Percentiles rank a stretch among this genome's conserved stretches.
These are phyloP conservation scores for Syngnathus scovelli DNA, from an alignment of 2,113 vertebrate genomes.

Conservation along the genomic window DNA sequence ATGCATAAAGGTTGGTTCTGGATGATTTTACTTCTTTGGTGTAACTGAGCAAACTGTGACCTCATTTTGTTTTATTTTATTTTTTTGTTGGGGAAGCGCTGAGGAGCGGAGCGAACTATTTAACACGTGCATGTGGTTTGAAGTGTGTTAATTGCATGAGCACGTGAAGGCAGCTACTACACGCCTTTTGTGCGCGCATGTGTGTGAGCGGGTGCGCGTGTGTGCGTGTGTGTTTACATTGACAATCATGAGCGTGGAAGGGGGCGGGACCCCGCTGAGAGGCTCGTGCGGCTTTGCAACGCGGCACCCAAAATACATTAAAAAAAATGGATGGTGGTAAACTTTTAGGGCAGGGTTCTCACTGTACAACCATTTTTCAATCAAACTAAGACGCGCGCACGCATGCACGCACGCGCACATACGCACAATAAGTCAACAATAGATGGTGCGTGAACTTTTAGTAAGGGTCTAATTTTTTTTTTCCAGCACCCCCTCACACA, in stretches of 20 bases:
- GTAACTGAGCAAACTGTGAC: conserved; percentile 3
- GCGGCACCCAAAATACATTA: neutral
- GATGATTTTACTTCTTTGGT: conserved; percentile 4
- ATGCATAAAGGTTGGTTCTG: conserved; percentile 92
- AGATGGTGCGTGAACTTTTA: neutral
- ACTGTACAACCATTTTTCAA: neutral
- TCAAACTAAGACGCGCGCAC: neutral
- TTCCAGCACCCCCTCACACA: too few species aligned
- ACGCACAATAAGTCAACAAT: neutral
- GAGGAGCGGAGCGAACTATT: conserved; percentile 1
- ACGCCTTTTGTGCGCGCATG: conserved; percentile 34
- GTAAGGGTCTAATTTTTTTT: neutral
- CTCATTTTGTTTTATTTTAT: conserved; percentile 1
- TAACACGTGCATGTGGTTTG: conserved; percentile 13
- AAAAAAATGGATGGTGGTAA: neutral
- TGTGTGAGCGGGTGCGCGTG: conserved; percentile 42
- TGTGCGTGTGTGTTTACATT: conserved; percentile 65
- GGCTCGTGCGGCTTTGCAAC: conserved; percentile 20
- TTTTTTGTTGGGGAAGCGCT: neutral
- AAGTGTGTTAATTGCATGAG: conserved; percentile 1
- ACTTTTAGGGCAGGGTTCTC: neutral
- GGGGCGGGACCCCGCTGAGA: conserved; percentile 40
- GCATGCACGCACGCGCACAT: neutral
- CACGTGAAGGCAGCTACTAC: conserved; percentile 11
- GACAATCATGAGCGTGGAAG: conserved; percentile 52